Percentiles rank a stretch among this genome's conserved stretches.
phyloP scores from a whole-genome alignment of 2,113 vertebrate species.

The Neodontobutis hainanensis region DNA sequence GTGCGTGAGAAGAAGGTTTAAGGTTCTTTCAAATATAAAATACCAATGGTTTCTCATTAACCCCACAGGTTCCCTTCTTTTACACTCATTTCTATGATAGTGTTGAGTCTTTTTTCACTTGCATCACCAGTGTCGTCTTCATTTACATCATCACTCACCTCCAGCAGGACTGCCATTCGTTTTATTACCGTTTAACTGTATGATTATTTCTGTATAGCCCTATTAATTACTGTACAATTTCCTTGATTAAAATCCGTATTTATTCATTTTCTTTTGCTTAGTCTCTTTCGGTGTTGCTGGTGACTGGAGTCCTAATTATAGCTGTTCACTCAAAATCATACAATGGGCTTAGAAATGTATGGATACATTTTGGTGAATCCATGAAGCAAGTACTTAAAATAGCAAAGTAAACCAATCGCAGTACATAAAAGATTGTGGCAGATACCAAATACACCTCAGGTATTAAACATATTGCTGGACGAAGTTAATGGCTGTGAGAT shows the following conservation, averaged over 20 bases:
- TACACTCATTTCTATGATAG: no score
- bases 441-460: neutral
- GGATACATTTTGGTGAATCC: neutral
- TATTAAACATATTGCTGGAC: slow-evolving; percentile 11
- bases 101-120: no score
- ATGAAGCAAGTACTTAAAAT: slow-evolving; percentile 12
- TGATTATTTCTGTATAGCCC: no score
- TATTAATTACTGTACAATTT: no score
- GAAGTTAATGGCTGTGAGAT: slow-evolving; percentile 60
- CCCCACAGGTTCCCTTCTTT: neutral
- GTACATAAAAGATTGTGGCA: slow-evolving; percentile 23
- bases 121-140: no score
- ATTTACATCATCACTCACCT: no score
- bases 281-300: no score
- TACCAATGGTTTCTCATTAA: neutral
- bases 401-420: neutral
- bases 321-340: slow-evolving; percentile 29
- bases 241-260: no score
- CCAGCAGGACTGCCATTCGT: no score
- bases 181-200: no score
- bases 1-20: neutral
- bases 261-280: no score
- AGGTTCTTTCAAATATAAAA: neutral
- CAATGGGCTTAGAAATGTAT: slow-evolving; percentile 10
- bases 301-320: slow-evolving; percentile 47